These are phyloP conservation scores for Chiloscyllium plagiosum DNA, from an alignment of 2,113 vertebrate genomes.

Conservation along the genomic window DNA sequence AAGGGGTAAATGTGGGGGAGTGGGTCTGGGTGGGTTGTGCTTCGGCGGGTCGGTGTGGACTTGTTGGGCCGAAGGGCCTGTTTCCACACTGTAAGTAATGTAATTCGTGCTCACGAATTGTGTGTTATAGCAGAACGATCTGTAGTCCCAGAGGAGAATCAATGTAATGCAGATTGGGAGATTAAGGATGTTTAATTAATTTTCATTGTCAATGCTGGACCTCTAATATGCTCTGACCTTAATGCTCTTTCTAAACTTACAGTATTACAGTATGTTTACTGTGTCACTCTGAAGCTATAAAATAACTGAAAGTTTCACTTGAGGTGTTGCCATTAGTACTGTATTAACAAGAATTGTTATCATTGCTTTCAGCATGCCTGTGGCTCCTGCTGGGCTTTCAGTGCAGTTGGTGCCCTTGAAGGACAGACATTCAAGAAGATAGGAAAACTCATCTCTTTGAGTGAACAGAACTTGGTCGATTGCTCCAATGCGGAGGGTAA, in stretches of 20 bases:
- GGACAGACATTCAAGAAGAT: conserved; percentile 67
- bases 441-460: conserved; percentile 66
- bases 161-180: not conserved
- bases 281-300: not conserved
- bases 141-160: not conserved
- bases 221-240: not conserved
- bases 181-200: not conserved
- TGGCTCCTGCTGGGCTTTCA: conserved; percentile 83
- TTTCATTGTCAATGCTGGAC: not conserved
- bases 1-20: too few species aligned
- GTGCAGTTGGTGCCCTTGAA: conserved; percentile 73
- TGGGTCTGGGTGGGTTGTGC: too few species aligned
- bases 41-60: too few species aligned
- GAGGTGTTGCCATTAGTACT: not conserved
- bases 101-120: too few species aligned
- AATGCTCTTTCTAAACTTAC: not conserved
- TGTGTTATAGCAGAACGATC: too few species aligned
- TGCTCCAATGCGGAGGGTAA: conserved; percentile 65
- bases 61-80: too few species aligned
- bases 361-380: conserved; percentile 59
- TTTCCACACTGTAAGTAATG: too few species aligned
- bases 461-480: conserved; percentile 80
- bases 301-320: not conserved
- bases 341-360: not conserved
- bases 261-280: not conserved